Evolutionary conservation across 53 echinoderm and acorn worm genomes (phyloP).

Genomic region (Glandiceps talaboti): DNA sequence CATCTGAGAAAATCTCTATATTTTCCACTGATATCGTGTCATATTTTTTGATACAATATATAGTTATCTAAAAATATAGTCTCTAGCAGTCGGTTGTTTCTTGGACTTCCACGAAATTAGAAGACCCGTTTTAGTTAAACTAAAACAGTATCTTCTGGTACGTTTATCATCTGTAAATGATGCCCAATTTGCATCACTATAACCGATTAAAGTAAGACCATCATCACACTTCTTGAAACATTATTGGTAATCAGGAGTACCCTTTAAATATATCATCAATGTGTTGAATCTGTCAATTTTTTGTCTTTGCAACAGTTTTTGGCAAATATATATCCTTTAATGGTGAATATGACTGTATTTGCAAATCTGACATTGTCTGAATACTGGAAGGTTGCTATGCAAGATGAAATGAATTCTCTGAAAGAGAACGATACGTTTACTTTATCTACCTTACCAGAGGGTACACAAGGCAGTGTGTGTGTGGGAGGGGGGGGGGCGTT

Average conservation of each 20-base stretch:
- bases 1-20: too few species aligned
- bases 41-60: too few species aligned
- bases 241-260: conserved; percentile 13
- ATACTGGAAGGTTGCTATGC: not conserved
- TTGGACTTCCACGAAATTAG: conserved; percentile 9
- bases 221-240: conserved; percentile 13
- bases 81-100: conserved; percentile 14
- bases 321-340: too few species aligned
- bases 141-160: not conserved
- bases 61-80: too few species aligned
- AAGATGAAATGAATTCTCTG: conserved; percentile 9
- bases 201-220: conserved; percentile 1
- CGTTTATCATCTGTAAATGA: not conserved
- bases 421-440: not conserved
- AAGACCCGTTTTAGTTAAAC: conserved; percentile 3
- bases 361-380: too few species aligned
- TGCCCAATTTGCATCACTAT: conserved; percentile 8
- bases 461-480: too few species aligned
- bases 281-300: too few species aligned
- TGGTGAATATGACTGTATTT: too few species aligned
- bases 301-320: too few species aligned
- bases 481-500: conserved; percentile 12
- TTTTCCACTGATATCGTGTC: too few species aligned
- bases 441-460: not conserved
- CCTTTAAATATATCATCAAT: conserved; percentile 10